Base-by-base conservation (phyloP, 1,140 invertebrate species). In the Zaprionus nigranus region DNA sequence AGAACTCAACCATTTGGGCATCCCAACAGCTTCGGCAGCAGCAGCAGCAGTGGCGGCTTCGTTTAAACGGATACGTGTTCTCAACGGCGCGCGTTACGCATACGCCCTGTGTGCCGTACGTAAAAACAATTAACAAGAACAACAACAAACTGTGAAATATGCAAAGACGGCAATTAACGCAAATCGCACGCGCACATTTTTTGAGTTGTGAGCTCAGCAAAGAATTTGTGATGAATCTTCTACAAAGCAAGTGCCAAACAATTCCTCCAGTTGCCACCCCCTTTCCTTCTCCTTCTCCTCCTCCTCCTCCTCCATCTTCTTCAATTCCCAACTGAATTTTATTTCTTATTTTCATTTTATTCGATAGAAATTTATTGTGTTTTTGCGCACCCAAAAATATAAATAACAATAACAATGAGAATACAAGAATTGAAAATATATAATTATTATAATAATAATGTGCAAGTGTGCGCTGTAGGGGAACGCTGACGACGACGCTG, bases 241-340 rank as follows among this genome's bases (percentile, higher is more conserved):
- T 90, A 66, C 85, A 90, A 90, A 90, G 85, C 85, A 90, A 90
- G 85, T 88, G 81, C 54, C 72, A 51, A 56, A 63, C n/a, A 66
- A 38, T 24, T 40, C n/a, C 13, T 30, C 34, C 24, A 69, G 22
- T 53, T n/a, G 17, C 1, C n/a, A 12, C 40, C 26, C 2, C 1
- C 46, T 26, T 6, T 5, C n/a, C 9, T 28, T 5, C 9, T 17
- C 58, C 58, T 3, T 3, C 38, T 22, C 17, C 11, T 0, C 3
- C 11, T 15, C 3, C 24, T 12, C 15, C 28, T 12, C 38, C 36
- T 7, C 36, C 5, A 9, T 2, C 24, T 30, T 7, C 24, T 17
- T n/a, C 15, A n/a, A 40, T 26, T 43, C 38, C 49, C 30, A 63
- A 36, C 17, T 24, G 58, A 49, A 54, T 49, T 51, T 49, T 51